Conservation (phyloP, 2,888 invertebrate genomes). For the Romanomermis culicivorax region DNA sequence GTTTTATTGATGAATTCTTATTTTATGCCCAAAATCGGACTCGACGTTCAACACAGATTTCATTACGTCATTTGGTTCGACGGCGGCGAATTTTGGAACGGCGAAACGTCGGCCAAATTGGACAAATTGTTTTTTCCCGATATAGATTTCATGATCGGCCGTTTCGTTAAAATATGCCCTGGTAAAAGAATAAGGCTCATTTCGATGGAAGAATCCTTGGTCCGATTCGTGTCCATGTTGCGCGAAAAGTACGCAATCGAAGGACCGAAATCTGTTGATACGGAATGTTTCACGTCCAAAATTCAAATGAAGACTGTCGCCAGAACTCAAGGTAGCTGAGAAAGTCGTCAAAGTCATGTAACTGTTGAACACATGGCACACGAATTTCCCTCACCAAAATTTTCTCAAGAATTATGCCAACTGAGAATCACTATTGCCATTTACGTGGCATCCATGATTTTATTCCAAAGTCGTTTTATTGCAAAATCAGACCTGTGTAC, state of each 20-base stretch:
- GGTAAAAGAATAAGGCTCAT: background rate
- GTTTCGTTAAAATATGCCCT: background rate
- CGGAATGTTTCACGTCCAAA: background rate
- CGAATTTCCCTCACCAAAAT: too few species aligned
- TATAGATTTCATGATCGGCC: background rate
- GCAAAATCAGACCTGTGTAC: too few species aligned
- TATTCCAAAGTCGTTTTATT: too few species aligned
- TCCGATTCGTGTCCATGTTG: background rate
- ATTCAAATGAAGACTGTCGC: background rate
- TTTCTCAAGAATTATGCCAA: too few species aligned
- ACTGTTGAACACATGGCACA: too few species aligned
- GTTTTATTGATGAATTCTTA: background rate
- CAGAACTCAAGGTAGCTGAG: background rate
- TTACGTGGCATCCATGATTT: too few species aligned
- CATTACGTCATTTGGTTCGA: background rate
- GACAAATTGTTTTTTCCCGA: background rate
- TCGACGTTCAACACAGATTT: background rate
- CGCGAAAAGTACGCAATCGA: background rate
- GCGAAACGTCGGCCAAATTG: background rate
- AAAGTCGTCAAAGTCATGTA: background rate
- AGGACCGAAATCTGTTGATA: background rate
- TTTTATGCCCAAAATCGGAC: background rate
- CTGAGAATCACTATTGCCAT: too few species aligned
- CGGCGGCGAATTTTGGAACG: background rate
- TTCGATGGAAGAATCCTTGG: background rate